phyloP scores from a whole-genome alignment of 2,797 vertebrate genomes.

The Salarias fasciatus region DNA sequence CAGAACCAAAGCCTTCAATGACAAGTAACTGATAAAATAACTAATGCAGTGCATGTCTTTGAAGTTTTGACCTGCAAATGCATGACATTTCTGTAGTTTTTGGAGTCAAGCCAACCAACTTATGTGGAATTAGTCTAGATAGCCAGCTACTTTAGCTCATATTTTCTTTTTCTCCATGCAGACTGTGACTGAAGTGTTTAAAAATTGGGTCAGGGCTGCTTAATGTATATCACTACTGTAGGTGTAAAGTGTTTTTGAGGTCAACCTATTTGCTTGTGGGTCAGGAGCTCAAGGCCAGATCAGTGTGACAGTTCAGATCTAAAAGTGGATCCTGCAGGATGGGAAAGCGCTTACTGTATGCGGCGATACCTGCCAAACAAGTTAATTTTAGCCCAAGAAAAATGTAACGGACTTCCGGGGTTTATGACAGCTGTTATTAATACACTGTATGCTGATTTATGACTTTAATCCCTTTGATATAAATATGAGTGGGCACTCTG shows the following conservation, averaged over 20 bases:
- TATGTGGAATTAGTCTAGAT: neutral
- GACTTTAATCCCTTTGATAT: too few species aligned
- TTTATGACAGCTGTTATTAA: neutral
- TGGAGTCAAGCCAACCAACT: neutral
- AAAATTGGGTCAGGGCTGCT: too few species aligned
- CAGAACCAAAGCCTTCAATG: conserved; percentile 12
- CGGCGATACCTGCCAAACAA: neutral
- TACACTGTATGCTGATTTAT: too few species aligned
- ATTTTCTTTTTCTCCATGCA: neutral
- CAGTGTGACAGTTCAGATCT: conserved; percentile 11
- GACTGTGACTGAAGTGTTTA: neutral
- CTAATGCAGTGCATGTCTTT: neutral
- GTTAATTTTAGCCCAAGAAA: neutral
- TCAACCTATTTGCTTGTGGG: conserved; percentile 19
- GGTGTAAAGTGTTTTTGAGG: neutral
- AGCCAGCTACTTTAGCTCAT: too few species aligned
- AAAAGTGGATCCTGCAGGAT: conserved; percentile 14
- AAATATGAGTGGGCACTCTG: too few species aligned
- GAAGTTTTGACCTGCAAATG: conserved; percentile 5
- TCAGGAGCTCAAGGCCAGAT: conserved; percentile 1
- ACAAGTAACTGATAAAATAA: neutral
- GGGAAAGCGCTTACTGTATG: neutral
- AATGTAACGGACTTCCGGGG: neutral
- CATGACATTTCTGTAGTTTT: conserved; percentile 12
- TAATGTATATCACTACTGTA: neutral